These are phyloP conservation scores for Thymelicus acteon DNA, from an alignment of 2,888 invertebrate genomes.

Conservation along the genomic window DNA sequence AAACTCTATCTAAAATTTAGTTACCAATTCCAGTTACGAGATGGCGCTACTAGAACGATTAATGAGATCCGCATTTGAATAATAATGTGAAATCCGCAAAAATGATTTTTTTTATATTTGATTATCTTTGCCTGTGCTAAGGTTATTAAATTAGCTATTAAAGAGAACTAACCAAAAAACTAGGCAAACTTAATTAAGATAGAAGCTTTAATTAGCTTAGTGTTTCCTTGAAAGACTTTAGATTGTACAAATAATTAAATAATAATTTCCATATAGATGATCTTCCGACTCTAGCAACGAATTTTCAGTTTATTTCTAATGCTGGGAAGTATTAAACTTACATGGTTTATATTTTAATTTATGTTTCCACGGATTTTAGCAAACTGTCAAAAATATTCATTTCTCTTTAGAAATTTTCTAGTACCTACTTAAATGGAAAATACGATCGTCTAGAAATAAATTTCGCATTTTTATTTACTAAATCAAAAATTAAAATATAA, in stretches of 20 bases:
- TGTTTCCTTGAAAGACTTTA: slow-evolving; percentile 77
- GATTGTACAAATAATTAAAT: slow-evolving; percentile 68
- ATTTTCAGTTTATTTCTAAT: slow-evolving; percentile 27
- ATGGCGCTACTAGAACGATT: not conserved
- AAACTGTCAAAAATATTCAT: no score
- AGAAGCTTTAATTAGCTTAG: slow-evolving; percentile 83
- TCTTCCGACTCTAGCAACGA: slow-evolving; percentile 43
- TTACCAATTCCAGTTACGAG: not conserved
- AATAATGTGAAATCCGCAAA: slow-evolving; percentile 12
- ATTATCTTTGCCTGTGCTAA: slow-evolving; percentile 11
- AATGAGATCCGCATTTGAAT: slow-evolving; percentile 1
- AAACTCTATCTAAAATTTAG: not conserved
- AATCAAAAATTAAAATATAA: slow-evolving; percentile 24
- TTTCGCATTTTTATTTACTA: no score
- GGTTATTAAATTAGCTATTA: slow-evolving; percentile 3
- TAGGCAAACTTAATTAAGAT: slow-evolving; percentile 62
- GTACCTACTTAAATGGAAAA: no score
- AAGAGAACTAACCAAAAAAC: slow-evolving; percentile 35
- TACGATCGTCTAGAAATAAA: no score
- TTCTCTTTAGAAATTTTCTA: no score
- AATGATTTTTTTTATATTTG: not conserved
- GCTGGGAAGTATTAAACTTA: not conserved
- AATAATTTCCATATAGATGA: slow-evolving; percentile 41
- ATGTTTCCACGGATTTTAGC: not conserved
- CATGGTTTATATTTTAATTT: slow-evolving; percentile 29